These are phyloP conservation scores for Diuraphis noxia DNA, from an alignment of 1,140 invertebrate species.

Conservation along the genomic window DNA sequence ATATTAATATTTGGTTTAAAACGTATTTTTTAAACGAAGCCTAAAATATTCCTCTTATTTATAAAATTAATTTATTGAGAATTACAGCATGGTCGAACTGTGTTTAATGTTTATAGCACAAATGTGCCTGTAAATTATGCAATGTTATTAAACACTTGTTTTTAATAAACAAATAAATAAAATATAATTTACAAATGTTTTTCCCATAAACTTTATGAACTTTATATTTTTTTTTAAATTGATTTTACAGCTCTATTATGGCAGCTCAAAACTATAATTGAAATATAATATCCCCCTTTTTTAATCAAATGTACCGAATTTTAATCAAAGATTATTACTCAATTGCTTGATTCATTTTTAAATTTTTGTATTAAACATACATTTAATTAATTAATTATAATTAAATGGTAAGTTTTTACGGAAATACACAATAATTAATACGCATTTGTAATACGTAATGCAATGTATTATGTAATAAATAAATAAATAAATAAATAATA, in stretches of 20 bases:
- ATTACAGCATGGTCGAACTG: neutral
- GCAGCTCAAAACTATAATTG: neutral
- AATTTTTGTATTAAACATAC: neutral
- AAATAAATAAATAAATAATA: slow-evolving; percentile 3
- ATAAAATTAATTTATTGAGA: neutral
- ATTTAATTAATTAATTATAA: neutral
- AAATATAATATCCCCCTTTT: neutral
- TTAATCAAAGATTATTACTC: neutral
- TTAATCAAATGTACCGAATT: neutral
- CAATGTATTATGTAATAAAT: neutral
- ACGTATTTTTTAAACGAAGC: neutral
- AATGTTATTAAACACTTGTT: neutral
- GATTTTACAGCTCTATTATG: neutral
- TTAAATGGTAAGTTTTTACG: neutral
- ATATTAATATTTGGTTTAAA: neutral
- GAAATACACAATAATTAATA: slow-evolving; percentile 12
- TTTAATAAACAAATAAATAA: no score
- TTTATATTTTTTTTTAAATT: no score
- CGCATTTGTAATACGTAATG: neutral
- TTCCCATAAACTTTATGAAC: neutral
- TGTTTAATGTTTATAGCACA: no score
- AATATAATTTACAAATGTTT: neutral
- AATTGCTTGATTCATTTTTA: neutral
- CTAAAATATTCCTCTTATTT: neutral
- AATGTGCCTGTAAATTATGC: neutral